Percentiles rank a stretch among this genome's conserved stretches.
These are phyloP conservation scores for Otolemur garnettii DNA, from an alignment of 2,113 vertebrate species.

Conservation along the genomic window DNA sequence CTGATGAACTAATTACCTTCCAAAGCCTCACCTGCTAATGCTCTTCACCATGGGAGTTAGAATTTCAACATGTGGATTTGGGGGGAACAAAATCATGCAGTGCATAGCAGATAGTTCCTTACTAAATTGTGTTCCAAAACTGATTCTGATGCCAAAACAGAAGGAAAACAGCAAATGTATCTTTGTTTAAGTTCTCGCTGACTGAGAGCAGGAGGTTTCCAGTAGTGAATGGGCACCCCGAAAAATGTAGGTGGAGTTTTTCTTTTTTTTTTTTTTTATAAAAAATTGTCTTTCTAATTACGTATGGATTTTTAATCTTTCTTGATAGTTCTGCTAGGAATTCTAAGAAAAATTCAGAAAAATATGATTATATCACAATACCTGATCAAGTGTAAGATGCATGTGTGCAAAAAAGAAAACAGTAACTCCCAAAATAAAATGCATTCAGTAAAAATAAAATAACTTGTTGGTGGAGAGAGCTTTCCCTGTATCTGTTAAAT, in stretches of 20 bases:
- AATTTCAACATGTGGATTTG: background rate
- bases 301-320: background rate
- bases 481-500: background rate
- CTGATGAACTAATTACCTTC: background rate
- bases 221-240: background rate
- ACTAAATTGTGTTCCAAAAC: background rate
- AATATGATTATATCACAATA: background rate
- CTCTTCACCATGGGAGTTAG: background rate
- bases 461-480: background rate
- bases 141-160: background rate
- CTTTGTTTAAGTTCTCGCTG: background rate
- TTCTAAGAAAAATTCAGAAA: slow-evolving; percentile 38
- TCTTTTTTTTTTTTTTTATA: background rate
- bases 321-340: background rate
- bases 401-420: background rate
- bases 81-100: background rate
- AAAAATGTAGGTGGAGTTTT: background rate
- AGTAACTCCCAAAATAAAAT: background rate
- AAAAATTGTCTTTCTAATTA: slow-evolving; percentile 1
- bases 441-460: slow-evolving; percentile 4
- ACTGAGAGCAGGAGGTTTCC: background rate
- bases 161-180: background rate
- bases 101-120: background rate
- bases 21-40: background rate
- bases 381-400: background rate